Percentiles rank a stretch among this genome's conserved stretches.
Conservation (phyloP, 2,888 invertebrate species). For the Spisula subtruncata region DNA sequence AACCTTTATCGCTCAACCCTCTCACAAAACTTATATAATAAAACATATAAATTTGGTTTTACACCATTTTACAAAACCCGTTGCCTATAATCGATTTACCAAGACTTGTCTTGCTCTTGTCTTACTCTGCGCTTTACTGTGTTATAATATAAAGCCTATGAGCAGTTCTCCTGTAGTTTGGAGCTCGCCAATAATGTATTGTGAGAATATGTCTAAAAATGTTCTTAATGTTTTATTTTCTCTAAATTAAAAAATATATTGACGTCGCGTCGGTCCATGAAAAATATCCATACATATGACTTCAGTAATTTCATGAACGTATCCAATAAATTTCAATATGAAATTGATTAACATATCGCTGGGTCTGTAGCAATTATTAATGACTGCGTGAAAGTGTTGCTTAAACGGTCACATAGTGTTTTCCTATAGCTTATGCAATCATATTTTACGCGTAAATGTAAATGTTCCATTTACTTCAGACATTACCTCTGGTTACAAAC, state of each 20-base stretch:
- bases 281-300: not conserved
- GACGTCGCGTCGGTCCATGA: not conserved
- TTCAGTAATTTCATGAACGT: not conserved
- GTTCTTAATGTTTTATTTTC: not conserved
- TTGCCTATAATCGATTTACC: constrained; percentile 14
- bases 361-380: not conserved
- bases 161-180: not conserved
- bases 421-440: not conserved
- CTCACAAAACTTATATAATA: not conserved
- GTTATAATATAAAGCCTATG: constrained; percentile 1
- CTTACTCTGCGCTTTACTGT: not conserved
- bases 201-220: not conserved
- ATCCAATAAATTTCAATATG: constrained; percentile 4
- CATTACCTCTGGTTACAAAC: not conserved
- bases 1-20: not conserved
- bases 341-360: not conserved
- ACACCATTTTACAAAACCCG: not conserved
- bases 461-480: not conserved
- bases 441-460: not conserved
- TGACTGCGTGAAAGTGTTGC: not conserved
- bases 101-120: not conserved
- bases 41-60: too few relatives aligned
- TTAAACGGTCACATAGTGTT: not conserved
- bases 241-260: too few relatives aligned
- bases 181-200: not conserved